phyloP scores from a whole-genome alignment of 2,888 invertebrate genomes.

The Dione juno region DNA sequence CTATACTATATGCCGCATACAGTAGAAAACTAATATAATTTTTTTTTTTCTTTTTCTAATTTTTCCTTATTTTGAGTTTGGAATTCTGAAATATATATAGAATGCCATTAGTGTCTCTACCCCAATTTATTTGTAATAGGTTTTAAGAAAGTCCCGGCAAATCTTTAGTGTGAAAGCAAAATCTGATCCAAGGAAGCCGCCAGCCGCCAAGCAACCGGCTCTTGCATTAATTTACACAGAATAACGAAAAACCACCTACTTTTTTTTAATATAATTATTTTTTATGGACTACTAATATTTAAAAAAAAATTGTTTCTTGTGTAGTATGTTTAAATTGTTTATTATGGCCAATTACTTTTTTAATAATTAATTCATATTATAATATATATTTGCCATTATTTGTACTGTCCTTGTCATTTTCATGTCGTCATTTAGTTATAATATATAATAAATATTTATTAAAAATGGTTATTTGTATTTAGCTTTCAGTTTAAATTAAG shows the following conservation, averaged over 20 bases:
- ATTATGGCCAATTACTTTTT: no score
- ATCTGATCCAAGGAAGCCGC: conserved; percentile 71
- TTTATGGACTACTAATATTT: no score
- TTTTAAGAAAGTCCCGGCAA: conserved; percentile 45
- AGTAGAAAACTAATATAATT: background rate
- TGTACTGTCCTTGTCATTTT: no score
- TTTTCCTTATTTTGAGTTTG: background rate
- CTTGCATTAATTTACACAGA: conserved; percentile 60
- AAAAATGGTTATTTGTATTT: no score
- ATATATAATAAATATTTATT: no score
- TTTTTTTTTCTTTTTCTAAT: background rate
- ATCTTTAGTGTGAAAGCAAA: conserved; percentile 69
- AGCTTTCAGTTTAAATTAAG: no score
- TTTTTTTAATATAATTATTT: background rate
- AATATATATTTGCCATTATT: no score
- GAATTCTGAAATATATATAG: background rate
- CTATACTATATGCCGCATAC: no score
- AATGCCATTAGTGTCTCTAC: conserved; percentile 4
- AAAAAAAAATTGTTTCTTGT: no score
- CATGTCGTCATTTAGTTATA: no score
- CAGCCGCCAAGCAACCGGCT: conserved; percentile 52
- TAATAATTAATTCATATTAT: no score
- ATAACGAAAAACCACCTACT: conserved; percentile 32
- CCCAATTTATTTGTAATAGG: conserved; percentile 39
- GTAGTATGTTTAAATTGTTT: no score